These are phyloP conservation scores for Pristionchus pacificus DNA, from an alignment of 1,140 invertebrate genomes.

Conservation along the genomic window DNA sequence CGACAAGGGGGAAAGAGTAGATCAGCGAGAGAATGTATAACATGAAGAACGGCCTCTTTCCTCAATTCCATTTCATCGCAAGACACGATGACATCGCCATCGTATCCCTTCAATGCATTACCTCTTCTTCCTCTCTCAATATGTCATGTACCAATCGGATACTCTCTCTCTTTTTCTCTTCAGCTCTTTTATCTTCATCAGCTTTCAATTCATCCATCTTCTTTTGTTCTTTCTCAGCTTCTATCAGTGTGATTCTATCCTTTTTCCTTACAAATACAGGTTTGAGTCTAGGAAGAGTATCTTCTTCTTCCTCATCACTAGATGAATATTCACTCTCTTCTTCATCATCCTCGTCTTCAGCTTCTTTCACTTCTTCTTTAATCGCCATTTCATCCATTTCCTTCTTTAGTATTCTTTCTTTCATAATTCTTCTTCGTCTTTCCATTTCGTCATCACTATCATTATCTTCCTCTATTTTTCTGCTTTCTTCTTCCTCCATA, in stretches of 20 bases:
- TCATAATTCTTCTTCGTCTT: constrained; percentile 69
- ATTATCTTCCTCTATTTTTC: constrained; percentile 64
- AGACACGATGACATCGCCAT: neutral
- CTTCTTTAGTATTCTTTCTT: constrained; percentile 69
- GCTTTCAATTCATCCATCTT: constrained; percentile 77
- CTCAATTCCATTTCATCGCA: neutral
- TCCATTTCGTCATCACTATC: constrained; percentile 71
- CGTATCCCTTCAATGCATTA: no score
- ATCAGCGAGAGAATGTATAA: no score
- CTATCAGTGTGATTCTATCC: constrained; percentile 88
- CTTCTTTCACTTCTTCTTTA: constrained; percentile 64
- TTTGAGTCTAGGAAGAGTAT: constrained; percentile 42
- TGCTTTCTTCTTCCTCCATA: constrained; percentile 20
- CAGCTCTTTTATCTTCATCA: constrained; percentile 66
- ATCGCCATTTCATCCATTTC: constrained; percentile 64
- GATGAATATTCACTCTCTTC: constrained; percentile 70
- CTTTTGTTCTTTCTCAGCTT: constrained; percentile 80
- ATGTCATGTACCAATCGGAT: constrained; percentile 7
- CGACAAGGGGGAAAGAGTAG: no score
- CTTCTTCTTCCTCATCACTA: constrained; percentile 75
- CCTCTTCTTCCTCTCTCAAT: constrained; percentile 17
- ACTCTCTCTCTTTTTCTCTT: constrained; percentile 29
- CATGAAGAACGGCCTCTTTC: constrained; percentile 61
- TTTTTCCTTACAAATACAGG: constrained; percentile 77
- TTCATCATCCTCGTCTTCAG: constrained; percentile 71